A percentile compares a stretch with the other conserved stretches of the same genome.
phyloP scores from a whole-genome alignment of 2,113 vertebrate species.

The Heterotis niloticus region DNA sequence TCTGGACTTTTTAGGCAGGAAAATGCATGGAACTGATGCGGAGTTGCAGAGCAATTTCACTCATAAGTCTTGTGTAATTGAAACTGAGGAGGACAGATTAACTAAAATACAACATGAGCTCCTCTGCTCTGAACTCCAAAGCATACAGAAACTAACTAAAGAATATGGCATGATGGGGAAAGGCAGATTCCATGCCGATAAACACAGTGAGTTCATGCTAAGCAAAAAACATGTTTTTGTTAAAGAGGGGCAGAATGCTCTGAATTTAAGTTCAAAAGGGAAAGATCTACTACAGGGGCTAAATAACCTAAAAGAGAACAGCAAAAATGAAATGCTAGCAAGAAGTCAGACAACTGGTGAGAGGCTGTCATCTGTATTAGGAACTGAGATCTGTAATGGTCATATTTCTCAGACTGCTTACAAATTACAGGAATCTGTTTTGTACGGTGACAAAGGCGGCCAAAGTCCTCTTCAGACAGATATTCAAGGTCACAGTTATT shows the following conservation, averaged over 20 bases:
- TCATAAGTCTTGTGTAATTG: slow-evolving; percentile 66
- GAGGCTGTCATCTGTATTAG: slow-evolving; percentile 42
- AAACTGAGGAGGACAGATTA: slow-evolving; percentile 72
- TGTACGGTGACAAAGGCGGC: slow-evolving; percentile 49
- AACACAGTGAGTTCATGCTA: slow-evolving; percentile 55
- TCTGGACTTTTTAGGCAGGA: slow-evolving; percentile 68
- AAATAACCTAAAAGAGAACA: slow-evolving; percentile 35
- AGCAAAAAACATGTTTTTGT: slow-evolving; percentile 43
- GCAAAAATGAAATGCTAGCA: slow-evolving; percentile 35
- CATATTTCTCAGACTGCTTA: slow-evolving; percentile 36
- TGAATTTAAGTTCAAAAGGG: slow-evolving; percentile 40
- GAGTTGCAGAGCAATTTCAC: slow-evolving; percentile 55
- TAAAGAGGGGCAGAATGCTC: slow-evolving; percentile 41
- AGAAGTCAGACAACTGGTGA: slow-evolving; percentile 43
- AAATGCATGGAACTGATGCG: slow-evolving; percentile 51
- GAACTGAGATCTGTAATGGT: slow-evolving; percentile 50
- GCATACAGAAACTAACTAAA: slow-evolving; percentile 55
- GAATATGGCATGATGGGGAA: slow-evolving; percentile 41
- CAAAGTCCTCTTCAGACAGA: slow-evolving; percentile 39
- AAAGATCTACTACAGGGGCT: slow-evolving; percentile 27
- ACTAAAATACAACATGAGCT: slow-evolving; percentile 76
- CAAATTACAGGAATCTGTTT: slow-evolving; percentile 45
- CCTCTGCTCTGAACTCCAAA: slow-evolving; percentile 70
- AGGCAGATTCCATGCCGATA: slow-evolving; percentile 50
- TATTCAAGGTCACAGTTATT: slow-evolving; percentile 43